A percentile compares a stretch with the other conserved stretches of the same genome.
Conservation (phyloP, 2,888 invertebrate genomes). For the Sesia apiformis region DNA sequence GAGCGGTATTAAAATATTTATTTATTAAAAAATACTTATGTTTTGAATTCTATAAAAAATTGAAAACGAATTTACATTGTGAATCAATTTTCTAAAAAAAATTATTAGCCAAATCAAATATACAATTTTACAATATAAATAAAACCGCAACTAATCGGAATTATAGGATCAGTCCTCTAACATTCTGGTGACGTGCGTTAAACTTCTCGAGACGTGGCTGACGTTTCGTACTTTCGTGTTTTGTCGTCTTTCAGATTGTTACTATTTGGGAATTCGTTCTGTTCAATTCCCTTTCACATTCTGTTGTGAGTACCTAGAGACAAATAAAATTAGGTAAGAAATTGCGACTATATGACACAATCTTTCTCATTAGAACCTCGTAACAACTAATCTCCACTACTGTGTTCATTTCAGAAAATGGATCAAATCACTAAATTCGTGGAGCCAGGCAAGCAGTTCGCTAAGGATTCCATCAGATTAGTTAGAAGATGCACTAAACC, state of each 20-base stretch:
- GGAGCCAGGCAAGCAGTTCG: conserved; percentile 96
- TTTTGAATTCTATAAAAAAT: no score
- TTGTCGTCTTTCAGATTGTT: not conserved
- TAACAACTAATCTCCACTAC: not conserved
- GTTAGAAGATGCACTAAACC: conserved; percentile 99
- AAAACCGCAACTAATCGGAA: no score
- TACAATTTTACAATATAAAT: no score
- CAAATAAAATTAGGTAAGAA: not conserved
- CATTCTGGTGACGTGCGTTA: conserved; percentile 52
- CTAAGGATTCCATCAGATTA: conserved; percentile 98
- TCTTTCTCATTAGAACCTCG: not conserved
- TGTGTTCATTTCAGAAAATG: conserved; percentile 78
- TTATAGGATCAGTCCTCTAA: no score
- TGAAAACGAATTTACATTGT: no score
- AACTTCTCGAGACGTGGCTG: conserved; percentile 64
- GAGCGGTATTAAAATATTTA: no score
- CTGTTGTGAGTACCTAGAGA: not conserved
- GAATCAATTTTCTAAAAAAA: no score
- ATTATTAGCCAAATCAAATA: no score
- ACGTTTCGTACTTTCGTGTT: conserved; percentile 30
- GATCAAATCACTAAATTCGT: conserved; percentile 97
- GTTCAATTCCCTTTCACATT: not conserved
- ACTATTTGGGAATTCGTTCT: not conserved
- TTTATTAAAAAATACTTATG: no score
- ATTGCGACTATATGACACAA: not conserved